Evolutionary conservation across 1,140 invertebrate genomes (phyloP).

Genomic region (Leptinotarsa undecemlineata): DNA sequence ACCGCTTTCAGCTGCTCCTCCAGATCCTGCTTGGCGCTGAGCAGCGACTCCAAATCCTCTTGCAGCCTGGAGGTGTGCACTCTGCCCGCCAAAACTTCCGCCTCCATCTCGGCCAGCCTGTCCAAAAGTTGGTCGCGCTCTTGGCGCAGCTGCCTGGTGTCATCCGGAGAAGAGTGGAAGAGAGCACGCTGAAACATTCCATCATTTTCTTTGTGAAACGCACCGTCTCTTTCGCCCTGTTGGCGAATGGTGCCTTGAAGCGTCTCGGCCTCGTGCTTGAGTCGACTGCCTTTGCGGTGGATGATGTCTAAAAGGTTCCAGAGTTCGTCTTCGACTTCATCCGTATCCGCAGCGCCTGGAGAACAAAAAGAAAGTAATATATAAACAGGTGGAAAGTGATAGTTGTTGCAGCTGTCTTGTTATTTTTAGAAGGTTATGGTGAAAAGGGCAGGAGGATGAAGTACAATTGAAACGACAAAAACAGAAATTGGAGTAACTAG

Average conservation of each 20-base stretch:
- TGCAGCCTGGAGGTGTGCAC: slow-evolving; percentile 67
- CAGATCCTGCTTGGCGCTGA: slow-evolving; percentile 63
- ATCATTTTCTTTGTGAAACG: slow-evolving; percentile 45
- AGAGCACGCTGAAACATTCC: slow-evolving; percentile 57
- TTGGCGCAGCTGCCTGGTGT: slow-evolving; percentile 61
- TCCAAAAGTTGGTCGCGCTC: slow-evolving; percentile 74
- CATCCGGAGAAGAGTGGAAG: slow-evolving; percentile 55
- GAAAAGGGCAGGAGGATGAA: neutral
- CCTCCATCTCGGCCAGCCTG: slow-evolving; percentile 42
- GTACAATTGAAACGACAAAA: neutral
- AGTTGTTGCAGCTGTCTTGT: too few species aligned
- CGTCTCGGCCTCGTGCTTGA: slow-evolving; percentile 74
- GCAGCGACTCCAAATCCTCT: slow-evolving; percentile 63
- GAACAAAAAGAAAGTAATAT: neutral
- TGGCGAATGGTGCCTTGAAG: slow-evolving; percentile 57
- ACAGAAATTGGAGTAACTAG: too few species aligned
- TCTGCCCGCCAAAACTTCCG: slow-evolving; percentile 65
- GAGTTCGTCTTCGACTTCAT: slow-evolving; percentile 76
- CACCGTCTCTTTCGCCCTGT: slow-evolving; percentile 52
- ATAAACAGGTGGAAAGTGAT: neutral
- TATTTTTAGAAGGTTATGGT: too few species aligned
- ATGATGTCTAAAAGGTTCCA: slow-evolving; percentile 85
- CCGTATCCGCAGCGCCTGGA: slow-evolving; percentile 41
- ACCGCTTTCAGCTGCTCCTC: slow-evolving; percentile 66
- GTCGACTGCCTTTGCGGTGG: slow-evolving; percentile 74